Evolutionary conservation across 2,888 invertebrate species (phyloP).

Genomic region (Stenurella melanura): DNA sequence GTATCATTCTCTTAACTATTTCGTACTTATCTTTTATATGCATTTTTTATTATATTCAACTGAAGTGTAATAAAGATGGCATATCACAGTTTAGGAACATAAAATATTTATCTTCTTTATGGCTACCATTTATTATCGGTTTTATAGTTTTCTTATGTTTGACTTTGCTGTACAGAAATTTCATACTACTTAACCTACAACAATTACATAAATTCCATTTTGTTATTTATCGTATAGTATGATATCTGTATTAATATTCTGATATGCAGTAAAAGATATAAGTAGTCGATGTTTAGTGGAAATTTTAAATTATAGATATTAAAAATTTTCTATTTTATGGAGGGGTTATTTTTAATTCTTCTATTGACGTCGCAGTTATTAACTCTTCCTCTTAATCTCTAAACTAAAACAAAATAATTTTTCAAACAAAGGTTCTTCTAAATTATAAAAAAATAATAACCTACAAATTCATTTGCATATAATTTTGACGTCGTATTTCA

Average conservation of each 20-base stretch:
- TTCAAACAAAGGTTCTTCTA: too few relatives aligned
- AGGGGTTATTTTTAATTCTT: too few relatives aligned
- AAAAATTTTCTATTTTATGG: too few relatives aligned
- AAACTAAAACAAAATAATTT: too few relatives aligned
- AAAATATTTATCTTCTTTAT: constrained; percentile 31
- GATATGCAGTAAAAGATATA: neutral
- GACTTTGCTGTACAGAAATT: neutral
- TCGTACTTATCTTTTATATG: constrained; percentile 14
- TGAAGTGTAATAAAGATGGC: constrained; percentile 24
- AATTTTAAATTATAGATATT: too few relatives aligned
- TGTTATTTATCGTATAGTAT: constrained; percentile 10
- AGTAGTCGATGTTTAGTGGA: too few relatives aligned
- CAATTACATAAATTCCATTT: constrained; percentile 16
- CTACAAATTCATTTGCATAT: too few relatives aligned
- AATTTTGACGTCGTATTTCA: too few relatives aligned
- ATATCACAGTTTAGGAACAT: constrained; percentile 19
- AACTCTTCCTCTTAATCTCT: too few relatives aligned
- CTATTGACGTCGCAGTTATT: too few relatives aligned
- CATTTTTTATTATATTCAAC: constrained; percentile 11
- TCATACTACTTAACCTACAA: neutral
- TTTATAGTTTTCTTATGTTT: constrained; percentile 25
- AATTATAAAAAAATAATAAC: too few relatives aligned
- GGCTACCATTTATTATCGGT: constrained; percentile 21
- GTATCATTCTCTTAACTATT: constrained; percentile 2
- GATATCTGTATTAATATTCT: constrained; percentile 25